phyloP scores from a whole-genome alignment of 92 coral and sea anemone species.

The Nematostella vectensis region DNA sequence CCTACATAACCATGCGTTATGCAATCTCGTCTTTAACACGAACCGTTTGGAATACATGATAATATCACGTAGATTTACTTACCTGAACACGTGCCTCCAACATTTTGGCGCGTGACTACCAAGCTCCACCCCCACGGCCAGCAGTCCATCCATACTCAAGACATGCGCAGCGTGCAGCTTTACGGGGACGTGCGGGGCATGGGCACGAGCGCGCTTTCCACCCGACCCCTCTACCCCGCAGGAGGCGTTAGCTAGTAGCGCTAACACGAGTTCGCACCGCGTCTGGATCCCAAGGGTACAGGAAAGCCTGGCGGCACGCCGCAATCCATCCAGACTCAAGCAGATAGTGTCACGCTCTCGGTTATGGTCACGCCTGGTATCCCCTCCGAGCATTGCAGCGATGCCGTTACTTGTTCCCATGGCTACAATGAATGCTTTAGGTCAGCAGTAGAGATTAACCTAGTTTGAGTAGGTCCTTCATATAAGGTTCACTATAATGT shows the following conservation, averaged over 20 bases:
- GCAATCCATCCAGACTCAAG: constrained; percentile 90
- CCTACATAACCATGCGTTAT: too few relatives aligned
- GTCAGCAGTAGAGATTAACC: background rate
- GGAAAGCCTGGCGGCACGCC: constrained; percentile 91
- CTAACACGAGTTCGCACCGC: constrained; percentile 91
- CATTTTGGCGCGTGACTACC: constrained; percentile 99
- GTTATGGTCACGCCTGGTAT: constrained; percentile 80
- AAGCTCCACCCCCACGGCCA: constrained; percentile 93
- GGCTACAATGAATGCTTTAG: too few relatives aligned
- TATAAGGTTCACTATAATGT: background rate
- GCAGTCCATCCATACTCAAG: constrained; percentile 93
- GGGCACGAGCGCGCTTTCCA: constrained; percentile 47
- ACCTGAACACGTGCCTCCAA: constrained; percentile 99
- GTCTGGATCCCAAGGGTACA: constrained; percentile 95
- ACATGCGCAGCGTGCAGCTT: constrained; percentile 98
- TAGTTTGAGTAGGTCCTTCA: too few relatives aligned
- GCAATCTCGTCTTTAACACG: too few relatives aligned
- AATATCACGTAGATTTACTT: too few relatives aligned
- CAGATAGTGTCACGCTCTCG: constrained; percentile 95
- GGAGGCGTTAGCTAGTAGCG: constrained; percentile 93
- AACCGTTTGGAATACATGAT: too few relatives aligned
- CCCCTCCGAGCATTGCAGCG: constrained; percentile 88
- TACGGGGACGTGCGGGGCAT: constrained; percentile 26
- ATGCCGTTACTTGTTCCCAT: constrained; percentile 74
- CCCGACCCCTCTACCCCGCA: constrained; percentile 80